phyloP scores from a whole-genome alignment of 1,140 invertebrate genomes.

The Aradophagus sp. region DNA sequence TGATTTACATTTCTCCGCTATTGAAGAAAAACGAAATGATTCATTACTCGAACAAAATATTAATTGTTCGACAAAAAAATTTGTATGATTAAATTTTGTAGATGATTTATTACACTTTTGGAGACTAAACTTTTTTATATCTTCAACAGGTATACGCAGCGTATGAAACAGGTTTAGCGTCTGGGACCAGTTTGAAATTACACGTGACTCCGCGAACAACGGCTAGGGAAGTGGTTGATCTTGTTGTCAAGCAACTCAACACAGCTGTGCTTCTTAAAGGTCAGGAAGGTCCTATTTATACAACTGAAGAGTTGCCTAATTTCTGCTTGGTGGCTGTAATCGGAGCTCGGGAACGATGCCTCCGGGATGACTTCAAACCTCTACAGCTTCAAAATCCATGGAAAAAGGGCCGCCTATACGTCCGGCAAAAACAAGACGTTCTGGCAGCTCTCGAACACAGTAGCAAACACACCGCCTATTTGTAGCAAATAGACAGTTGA shows the following conservation, averaged over 20 bases:
- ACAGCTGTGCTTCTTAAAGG: too few relatives aligned
- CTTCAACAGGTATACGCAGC: slow-evolving; percentile 87
- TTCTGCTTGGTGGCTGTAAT: too few relatives aligned
- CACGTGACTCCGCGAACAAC: slow-evolving; percentile 93
- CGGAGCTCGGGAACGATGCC: slow-evolving; percentile 90
- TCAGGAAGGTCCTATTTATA: too few relatives aligned
- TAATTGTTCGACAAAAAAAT: too few relatives aligned
- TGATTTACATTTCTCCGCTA: too few relatives aligned
- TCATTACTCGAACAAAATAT: too few relatives aligned
- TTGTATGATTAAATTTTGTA: too few relatives aligned
- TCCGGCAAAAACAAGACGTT: slow-evolving; percentile 90
- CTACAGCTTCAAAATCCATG: slow-evolving; percentile 95
- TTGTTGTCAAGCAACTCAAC: too few relatives aligned
- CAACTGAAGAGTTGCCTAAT: too few relatives aligned
- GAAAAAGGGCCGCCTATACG: slow-evolving; percentile 93
- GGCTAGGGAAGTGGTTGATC: slow-evolving; percentile 93
- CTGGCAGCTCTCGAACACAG: slow-evolving; percentile 90
- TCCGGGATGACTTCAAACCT: slow-evolving; percentile 94
- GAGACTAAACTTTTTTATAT: too few relatives aligned
- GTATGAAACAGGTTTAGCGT: slow-evolving; percentile 93
- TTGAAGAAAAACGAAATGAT: too few relatives aligned
- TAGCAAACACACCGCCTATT: slow-evolving; percentile 81
- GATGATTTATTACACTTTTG: too few relatives aligned
- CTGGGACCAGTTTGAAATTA: slow-evolving; percentile 92
- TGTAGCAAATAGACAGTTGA: slow-evolving; percentile 61